Conservation (phyloP, 2,888 invertebrate species). For the Microdon myrmicae region DNA sequence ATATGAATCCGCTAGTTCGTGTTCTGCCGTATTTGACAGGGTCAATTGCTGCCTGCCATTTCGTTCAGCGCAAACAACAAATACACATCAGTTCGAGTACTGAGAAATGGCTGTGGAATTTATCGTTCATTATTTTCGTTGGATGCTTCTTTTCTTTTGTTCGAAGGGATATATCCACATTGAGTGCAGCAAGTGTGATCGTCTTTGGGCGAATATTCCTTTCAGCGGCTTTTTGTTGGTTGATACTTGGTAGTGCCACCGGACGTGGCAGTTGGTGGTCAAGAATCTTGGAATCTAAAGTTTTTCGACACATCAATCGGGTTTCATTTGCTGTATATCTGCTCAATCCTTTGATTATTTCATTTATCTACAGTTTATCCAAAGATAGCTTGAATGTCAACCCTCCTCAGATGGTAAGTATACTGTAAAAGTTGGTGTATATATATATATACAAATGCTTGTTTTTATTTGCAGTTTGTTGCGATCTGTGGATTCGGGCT, state of each 20-base stretch:
- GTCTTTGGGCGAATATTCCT: conserved; percentile 69
- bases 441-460: background rate
- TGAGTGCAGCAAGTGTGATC: conserved; percentile 68
- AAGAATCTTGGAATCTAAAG: conserved; percentile 61
- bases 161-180: conserved; percentile 65
- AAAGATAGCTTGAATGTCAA: conserved; percentile 64
- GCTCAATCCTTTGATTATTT: conserved; percentile 71
- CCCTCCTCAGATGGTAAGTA: conserved; percentile 64
- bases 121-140: conserved; percentile 61
- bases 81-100: conserved; percentile 55
- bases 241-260: conserved; percentile 70
- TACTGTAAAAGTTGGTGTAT: background rate
- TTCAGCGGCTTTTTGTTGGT: conserved; percentile 70
- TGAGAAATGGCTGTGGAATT: conserved; percentile 62
- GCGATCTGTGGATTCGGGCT: conserved; percentile 53
- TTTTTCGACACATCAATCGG: conserved; percentile 68
- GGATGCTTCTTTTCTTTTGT: conserved; percentile 63
- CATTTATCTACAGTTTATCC: conserved; percentile 66
- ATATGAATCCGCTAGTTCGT: conserved; percentile 69
- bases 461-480: conserved; percentile 43
- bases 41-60: conserved; percentile 67
- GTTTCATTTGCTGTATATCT: conserved; percentile 72
- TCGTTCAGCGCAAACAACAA: conserved; percentile 61
- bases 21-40: conserved; percentile 69
- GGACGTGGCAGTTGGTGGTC: conserved; percentile 68